These are phyloP conservation scores for Borostomias antarcticus DNA, from an alignment of 2,797 vertebrate species.

Conservation along the genomic window DNA sequence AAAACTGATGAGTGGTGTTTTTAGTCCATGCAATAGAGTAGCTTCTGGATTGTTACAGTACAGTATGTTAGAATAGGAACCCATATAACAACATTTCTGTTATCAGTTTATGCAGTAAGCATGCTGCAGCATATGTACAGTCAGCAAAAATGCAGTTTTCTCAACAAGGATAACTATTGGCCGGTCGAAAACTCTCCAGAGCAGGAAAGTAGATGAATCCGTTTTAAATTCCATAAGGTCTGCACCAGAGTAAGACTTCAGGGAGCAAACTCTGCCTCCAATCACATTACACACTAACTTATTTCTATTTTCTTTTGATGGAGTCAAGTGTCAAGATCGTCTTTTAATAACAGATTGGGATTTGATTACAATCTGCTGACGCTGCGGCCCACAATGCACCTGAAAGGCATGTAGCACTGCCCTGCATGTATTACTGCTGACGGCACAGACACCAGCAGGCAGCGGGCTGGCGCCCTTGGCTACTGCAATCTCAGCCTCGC, in stretches of 20 bases:
- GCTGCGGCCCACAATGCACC: conserved; percentile 66
- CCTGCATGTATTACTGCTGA: conserved; percentile 82
- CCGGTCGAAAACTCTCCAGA: conserved; percentile 14
- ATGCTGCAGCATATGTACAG: neutral
- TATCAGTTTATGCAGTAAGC: neutral
- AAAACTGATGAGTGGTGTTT: neutral
- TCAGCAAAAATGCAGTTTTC: neutral
- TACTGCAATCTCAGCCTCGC: conserved; percentile 58
- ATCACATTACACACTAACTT: conserved; percentile 69
- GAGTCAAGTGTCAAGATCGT: conserved; percentile 82
- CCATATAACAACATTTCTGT: too few species aligned
- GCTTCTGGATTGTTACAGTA: too few species aligned
- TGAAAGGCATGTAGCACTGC: conserved; percentile 73
- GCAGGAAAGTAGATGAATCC: conserved; percentile 31
- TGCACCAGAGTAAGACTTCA: conserved; percentile 33
- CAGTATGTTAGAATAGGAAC: neutral
- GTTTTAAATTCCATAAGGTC: conserved; percentile 53
- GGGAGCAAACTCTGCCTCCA: conserved; percentile 37
- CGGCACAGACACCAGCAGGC: conserved; percentile 60
- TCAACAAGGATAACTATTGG: neutral
- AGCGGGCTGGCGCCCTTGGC: conserved; percentile 76
- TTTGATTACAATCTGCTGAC: conserved; percentile 84
- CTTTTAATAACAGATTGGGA: conserved; percentile 84
- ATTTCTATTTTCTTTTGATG: conserved; percentile 70
- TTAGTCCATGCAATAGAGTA: neutral